Evolutionary conservation across 2,113 vertebrate species (phyloP).

Genomic region (Alectura lathami): DNA sequence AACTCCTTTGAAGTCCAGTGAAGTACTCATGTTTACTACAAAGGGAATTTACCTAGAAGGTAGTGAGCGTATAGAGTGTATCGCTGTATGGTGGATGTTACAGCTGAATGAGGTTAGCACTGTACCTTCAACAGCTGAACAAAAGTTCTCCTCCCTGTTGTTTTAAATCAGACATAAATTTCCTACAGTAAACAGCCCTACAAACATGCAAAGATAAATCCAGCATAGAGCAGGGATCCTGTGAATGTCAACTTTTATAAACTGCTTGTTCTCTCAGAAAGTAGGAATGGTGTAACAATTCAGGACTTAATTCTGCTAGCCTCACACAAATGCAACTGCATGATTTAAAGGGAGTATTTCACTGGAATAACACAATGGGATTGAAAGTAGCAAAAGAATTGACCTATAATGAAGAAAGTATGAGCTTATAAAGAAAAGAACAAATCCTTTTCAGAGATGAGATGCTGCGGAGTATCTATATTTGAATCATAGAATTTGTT

Average conservation of each 20-base stretch:
- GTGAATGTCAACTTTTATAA: background rate
- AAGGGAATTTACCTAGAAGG: background rate
- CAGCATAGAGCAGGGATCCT: background rate
- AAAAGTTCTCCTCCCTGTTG: background rate
- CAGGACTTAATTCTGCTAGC: background rate
- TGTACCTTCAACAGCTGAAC: background rate
- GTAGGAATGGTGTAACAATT: background rate
- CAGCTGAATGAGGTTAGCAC: background rate
- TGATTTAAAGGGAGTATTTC: background rate
- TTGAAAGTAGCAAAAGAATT: background rate
- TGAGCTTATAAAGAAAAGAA: background rate
- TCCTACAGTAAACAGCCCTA: background rate
- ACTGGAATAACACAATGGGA: background rate
- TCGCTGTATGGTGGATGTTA: background rate
- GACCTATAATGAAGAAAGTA: background rate
- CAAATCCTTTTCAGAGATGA: background rate
- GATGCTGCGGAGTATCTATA: background rate
- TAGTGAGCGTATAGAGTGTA: background rate
- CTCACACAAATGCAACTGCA: fast-evolving
- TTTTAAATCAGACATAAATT: background rate
- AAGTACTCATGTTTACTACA: background rate
- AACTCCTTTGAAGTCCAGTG: background rate
- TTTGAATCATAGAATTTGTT: background rate
- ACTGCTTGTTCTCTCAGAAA: background rate
- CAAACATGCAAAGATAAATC: background rate